Evolutionary conservation across 1,140 invertebrate species (phyloP), one percentile per base, ranked within the genome.

Genomic region (Pentalonia nigronervosa): DNA sequence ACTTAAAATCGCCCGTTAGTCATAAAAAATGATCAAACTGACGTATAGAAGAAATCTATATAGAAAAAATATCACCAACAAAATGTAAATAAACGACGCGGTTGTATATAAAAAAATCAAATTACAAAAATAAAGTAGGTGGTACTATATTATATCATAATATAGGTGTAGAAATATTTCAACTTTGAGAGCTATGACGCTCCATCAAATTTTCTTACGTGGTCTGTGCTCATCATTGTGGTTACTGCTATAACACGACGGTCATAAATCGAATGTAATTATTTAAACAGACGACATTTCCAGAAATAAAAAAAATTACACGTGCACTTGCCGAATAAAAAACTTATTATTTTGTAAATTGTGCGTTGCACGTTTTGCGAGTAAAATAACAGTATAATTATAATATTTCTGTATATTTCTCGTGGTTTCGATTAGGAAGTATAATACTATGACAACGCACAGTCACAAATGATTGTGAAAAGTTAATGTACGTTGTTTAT

Each of bases 251-350:
- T 14, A 76, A 76, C 60, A 76, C n/a, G 60, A 76, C 60, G 7
- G 17, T 76, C n/a, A 76, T n/a, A n/a, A 76, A 76, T n/a, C n/a
- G 60, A 76, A 76, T n/a, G 60, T 76, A 76, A 76, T 76, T 76
- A 76, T 76, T 76, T 76, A 76, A 76, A 76, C 60, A 76, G n/a
- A 76, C 30, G 14, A 76, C n/a, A 76, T n/a, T 76, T 17, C n/a
- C 14, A 76, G 30, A 76, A 76, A 76, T 76, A 30, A 76, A 76
- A 76, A 76, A 76, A 76, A 76, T 76, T 76, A n/a, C n/a, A n/a
- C n/a, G n/a, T 83, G n/a, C 60, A n/a, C n/a, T 76, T 17, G 11
- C 60, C 14, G n/a, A 76, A 76, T 76, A 76, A 76, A n/a, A n/a
- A 76, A 76, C 14, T 76, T 76, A 76, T 76, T 76, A 34, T n/a